Percentiles rank a stretch among this genome's conserved stretches.
These are phyloP conservation scores for Parazoanthus darwini DNA, from an alignment of 92 coral and sea anemone genomes.

Conservation along the genomic window DNA sequence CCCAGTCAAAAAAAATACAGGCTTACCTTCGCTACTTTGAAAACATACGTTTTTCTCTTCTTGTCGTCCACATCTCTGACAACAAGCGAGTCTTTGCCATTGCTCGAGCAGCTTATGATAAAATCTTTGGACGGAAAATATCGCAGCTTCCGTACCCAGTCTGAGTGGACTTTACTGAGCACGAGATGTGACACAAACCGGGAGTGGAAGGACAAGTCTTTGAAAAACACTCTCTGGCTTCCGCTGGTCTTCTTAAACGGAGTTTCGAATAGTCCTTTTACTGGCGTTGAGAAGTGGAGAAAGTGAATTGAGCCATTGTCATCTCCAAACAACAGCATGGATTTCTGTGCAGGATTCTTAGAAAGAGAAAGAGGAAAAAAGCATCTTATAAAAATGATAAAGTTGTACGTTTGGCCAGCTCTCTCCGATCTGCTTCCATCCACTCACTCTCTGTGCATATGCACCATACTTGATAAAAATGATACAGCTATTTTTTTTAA, in stretches of 20 bases:
- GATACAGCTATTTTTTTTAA: too few species aligned
- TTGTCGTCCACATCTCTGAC: conserved; percentile 85
- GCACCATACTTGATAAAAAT: too few species aligned
- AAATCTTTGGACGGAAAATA: conserved; percentile 79
- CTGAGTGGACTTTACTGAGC: conserved; percentile 77
- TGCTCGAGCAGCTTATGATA: conserved; percentile 86
- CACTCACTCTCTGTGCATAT: background rate
- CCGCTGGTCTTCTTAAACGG: conserved; percentile 93
- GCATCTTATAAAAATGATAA: background rate
- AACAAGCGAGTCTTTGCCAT: conserved; percentile 81
- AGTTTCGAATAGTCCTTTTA: conserved; percentile 92
- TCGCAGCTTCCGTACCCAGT: conserved; percentile 90
- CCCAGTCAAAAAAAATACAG: background rate
- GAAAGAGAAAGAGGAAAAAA: background rate
- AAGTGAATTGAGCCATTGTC: conserved; percentile 88
- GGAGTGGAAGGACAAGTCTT: conserved; percentile 80
- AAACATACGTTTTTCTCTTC: conserved; percentile 84
- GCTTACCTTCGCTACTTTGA: conserved; percentile 85
- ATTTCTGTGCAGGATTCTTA: conserved; percentile 69
- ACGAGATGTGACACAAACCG: conserved; percentile 69
- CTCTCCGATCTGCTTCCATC: background rate
- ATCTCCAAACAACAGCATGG: conserved; percentile 86
- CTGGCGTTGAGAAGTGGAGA: conserved; percentile 74
- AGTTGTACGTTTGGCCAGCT: background rate
- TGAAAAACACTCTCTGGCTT: conserved; percentile 76